Percentiles rank a stretch among this genome's conserved stretches.
Conservation (phyloP, 2,113 vertebrate species). For the Catharus fuscescens region DNA sequence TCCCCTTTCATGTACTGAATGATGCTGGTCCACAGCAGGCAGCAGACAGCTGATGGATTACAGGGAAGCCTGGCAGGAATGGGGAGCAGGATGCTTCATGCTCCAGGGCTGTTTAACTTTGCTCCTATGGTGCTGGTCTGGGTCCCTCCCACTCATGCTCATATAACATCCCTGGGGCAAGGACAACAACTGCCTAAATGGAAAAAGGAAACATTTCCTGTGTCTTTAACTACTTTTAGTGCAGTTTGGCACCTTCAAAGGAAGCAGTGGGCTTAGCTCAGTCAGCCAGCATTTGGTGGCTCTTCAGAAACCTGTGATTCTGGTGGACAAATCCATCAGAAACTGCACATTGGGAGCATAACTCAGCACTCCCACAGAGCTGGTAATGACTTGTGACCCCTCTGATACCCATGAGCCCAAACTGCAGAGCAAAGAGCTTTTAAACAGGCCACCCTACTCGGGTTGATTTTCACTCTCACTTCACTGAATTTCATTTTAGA, state of each 20-base stretch:
- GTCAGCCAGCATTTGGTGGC: neutral
- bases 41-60: slow-evolving; percentile 36
- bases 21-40: slow-evolving; percentile 33
- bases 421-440: neutral
- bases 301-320: neutral
- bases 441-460: neutral
- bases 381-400: neutral
- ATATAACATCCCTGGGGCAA: slow-evolving; percentile 55
- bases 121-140: neutral
- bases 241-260: slow-evolving; percentile 56
- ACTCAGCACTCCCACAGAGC: neutral
- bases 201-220: slow-evolving; percentile 67
- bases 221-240: slow-evolving; percentile 50
- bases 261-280: neutral
- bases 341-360: neutral
- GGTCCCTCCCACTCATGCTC: neutral
- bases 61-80: slow-evolving; percentile 2
- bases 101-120: slow-evolving; percentile 3
- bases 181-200: slow-evolving; percentile 46
- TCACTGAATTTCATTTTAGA: neutral
- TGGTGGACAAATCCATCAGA: neutral
- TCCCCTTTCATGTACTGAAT: slow-evolving; percentile 60
- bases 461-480: neutral
- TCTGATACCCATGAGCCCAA: neutral
- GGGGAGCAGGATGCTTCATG: neutral